Conservation (phyloP, 2,113 vertebrate genomes). For the Phylloscopus whistleri region DNA sequence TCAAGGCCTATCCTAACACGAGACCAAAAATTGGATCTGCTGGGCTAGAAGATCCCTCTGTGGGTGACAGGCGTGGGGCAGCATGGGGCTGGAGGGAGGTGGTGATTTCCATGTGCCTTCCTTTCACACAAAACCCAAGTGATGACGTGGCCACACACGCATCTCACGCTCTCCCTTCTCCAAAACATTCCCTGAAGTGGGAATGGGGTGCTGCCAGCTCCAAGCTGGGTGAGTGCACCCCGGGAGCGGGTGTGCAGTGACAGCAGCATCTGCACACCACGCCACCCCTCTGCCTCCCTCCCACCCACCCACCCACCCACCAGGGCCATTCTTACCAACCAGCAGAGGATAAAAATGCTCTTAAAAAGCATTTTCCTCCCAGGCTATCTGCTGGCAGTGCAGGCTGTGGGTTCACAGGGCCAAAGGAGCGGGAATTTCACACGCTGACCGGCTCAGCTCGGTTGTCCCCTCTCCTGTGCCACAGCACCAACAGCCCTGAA, state of each 20-base stretch:
- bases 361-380: not conserved
- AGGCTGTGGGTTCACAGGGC: not conserved
- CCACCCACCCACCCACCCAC: not conserved
- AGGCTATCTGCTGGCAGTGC: not conserved
- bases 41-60: not conserved
- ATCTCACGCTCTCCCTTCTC: fast-evolving
- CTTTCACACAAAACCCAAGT: not conserved
- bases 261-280: not conserved
- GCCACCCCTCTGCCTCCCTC: not conserved
- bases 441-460: fast-evolving
- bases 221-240: not conserved
- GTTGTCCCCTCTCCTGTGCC: not conserved
- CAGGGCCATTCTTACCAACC: not conserved
- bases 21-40: not conserved
- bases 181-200: not conserved
- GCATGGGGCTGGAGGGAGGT: not conserved
- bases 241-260: not conserved
- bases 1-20: not conserved
- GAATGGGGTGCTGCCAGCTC: not conserved
- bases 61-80: fast-evolving
- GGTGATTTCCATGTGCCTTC: not conserved
- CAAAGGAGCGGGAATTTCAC: not conserved
- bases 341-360: not conserved
- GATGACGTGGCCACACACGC: fast-evolving
- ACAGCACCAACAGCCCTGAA: not conserved